Conservation (phyloP, 1,140 invertebrate genomes). For the Aphelenchoides avenae region DNA sequence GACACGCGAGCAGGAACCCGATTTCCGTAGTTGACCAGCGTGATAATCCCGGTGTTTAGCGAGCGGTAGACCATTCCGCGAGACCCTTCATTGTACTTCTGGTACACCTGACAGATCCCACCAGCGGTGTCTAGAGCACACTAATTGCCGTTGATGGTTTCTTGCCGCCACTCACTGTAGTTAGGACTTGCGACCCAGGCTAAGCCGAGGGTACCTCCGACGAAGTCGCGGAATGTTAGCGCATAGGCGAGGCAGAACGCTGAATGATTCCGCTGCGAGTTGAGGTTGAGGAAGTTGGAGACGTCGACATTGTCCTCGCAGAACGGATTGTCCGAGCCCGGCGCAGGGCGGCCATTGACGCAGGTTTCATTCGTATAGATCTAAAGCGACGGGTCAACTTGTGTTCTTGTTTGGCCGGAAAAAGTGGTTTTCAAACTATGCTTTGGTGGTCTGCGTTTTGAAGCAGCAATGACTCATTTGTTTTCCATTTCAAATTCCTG, state of each 20-base stretch:
- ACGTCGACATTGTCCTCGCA: slow-evolving; percentile 97
- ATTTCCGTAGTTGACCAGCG: slow-evolving; percentile 97
- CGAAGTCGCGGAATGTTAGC: slow-evolving; percentile 96
- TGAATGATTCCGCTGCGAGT: slow-evolving; percentile 91
- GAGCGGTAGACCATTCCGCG: slow-evolving; percentile 87
- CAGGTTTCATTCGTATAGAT: slow-evolving; percentile 62
- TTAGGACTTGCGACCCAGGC: slow-evolving; percentile 92
- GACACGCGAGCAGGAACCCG: slow-evolving; percentile 92
- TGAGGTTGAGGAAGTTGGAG: slow-evolving; percentile 95
- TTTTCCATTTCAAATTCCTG: too few relatives aligned
- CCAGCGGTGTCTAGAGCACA: slow-evolving; percentile 76
- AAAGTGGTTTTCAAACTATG: too few relatives aligned
- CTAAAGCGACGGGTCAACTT: too few relatives aligned
- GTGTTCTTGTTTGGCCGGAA: too few relatives aligned
- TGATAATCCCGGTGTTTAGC: slow-evolving; percentile 97
- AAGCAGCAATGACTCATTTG: too few relatives aligned
- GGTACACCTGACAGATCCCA: slow-evolving; percentile 96
- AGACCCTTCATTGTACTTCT: slow-evolving; percentile 89
- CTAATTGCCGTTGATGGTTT: background rate
- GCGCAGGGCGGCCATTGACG: slow-evolving; percentile 32
- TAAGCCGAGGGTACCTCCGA: slow-evolving; percentile 86
- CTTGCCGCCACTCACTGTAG: slow-evolving; percentile 34
- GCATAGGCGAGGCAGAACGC: slow-evolving; percentile 97
- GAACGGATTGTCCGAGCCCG: slow-evolving; percentile 72
- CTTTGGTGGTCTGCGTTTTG: too few relatives aligned